These are phyloP conservation scores for Muscicapa comitata DNA, from an alignment of 2,797 vertebrate species.

Conservation along the genomic window DNA sequence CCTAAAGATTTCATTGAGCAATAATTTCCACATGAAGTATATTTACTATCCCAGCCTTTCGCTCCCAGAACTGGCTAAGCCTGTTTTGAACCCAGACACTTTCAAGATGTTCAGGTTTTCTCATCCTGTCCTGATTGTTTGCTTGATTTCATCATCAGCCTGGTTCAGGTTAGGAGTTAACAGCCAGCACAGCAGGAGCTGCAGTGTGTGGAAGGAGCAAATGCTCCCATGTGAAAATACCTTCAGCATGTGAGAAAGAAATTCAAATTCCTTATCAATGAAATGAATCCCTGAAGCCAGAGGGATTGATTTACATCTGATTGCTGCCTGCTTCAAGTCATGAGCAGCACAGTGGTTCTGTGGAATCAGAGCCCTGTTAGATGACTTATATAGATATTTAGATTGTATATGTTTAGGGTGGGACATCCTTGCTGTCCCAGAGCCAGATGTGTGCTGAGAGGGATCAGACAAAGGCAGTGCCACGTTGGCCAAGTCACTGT, in stretches of 20 bases:
- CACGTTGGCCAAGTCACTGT: background rate
- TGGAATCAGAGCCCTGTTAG: background rate
- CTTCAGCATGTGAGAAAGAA: background rate
- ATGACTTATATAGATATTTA: background rate
- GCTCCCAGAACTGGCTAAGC: slow-evolving; percentile 24
- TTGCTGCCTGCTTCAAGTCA: background rate
- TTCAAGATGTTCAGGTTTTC: slow-evolving; percentile 50
- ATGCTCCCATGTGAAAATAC: slow-evolving; percentile 16
- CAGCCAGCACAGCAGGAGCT: background rate
- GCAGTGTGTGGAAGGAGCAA: background rate
- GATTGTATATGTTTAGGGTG: background rate
- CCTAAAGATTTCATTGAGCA: slow-evolving; percentile 38
- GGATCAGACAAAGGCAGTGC: background rate
- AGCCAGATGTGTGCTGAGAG: background rate
- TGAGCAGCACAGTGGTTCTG: background rate
- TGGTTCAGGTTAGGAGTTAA: background rate
- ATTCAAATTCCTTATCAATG: slow-evolving; percentile 2
- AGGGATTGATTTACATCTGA: background rate
- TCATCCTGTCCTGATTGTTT: background rate
- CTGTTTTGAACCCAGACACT: slow-evolving; percentile 13
- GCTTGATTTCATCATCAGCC: slow-evolving; percentile 33
- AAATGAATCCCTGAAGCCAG: slow-evolving; percentile 4
- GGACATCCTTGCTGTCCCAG: background rate
- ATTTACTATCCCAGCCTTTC: slow-evolving; percentile 28
- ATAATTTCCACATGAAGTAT: slow-evolving; percentile 41